Conservation (phyloP, 2,113 vertebrate genomes). For the Macheiramphus alcinus region DNA sequence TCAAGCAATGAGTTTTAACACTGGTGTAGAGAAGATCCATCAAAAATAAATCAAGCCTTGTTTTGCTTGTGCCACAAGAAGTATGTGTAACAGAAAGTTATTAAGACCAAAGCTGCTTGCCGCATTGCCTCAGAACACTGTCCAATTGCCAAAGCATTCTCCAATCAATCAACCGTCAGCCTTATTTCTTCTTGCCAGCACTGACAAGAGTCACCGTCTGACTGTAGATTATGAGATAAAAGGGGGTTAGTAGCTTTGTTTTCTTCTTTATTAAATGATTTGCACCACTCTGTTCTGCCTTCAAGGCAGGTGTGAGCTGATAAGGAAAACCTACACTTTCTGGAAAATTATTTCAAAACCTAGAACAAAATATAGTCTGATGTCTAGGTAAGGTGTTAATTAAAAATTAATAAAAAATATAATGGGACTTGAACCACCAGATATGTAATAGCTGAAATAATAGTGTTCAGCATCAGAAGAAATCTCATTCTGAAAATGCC, state of each 20-base stretch:
- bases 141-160: constrained; percentile 7
- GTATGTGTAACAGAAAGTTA: constrained; percentile 59
- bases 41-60: constrained; percentile 74
- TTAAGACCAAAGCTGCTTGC: constrained; percentile 53
- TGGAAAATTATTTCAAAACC: neutral
- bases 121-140: constrained; percentile 18
- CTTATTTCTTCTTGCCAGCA: constrained; percentile 11
- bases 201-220: neutral
- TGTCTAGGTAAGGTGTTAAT: neutral
- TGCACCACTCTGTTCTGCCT: neutral
- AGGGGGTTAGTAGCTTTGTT: neutral
- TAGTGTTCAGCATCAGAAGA: neutral
- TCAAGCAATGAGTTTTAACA: constrained; percentile 61
- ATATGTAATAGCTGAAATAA: neutral
- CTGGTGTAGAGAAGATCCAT: constrained; percentile 60
- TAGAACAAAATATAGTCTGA: neutral
- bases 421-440: neutral
- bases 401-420: neutral
- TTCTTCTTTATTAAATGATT: neutral
- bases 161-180: constrained; percentile 8
- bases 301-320: neutral
- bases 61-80: constrained; percentile 67
- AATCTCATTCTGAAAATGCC: neutral
- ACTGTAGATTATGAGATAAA: constrained; percentile 32
- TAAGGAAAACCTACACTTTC: neutral